Base-by-base conservation (phyloP, 2,797 vertebrate genomes). In the Sebastes minor region DNA sequence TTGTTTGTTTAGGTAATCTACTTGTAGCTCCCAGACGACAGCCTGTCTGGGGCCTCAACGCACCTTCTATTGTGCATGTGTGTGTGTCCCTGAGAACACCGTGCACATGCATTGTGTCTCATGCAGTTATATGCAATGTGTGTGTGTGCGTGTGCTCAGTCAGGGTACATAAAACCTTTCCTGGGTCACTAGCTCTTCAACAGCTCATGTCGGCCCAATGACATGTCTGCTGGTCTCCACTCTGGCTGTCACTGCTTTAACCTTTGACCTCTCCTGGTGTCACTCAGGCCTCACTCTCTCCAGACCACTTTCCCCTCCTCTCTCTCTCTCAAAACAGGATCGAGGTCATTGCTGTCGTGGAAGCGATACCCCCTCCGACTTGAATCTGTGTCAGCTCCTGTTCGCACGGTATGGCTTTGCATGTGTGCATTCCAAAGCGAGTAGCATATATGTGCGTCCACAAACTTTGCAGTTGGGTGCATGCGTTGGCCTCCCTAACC, bases 1-100 rank as follows among this genome's bases (percentile, higher is more conserved):
- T 86, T 94, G 92, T 94, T 95, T 95, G 92, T 93, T 94, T 91
- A 91, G 92, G 90, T 94, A 94, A 95, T 94, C 88, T 88, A 88
- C 79, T 68, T 73, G 89, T 90, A 89, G 90, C 92, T 89, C 86
- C 68, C 35, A 92, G 92, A 91, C 92, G 93, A 93, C 94, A 95
- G 94, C 83, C 92, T 94, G 94, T 93, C 94, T 95, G 93, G 94
- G 93, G 89, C 89, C 92, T 86, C 83, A 83, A 82, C 93, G 91
- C 94, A 95, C 93, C 94, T 94, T 91, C 92, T 55, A 95, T 95
- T 95, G 94, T 96, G 87, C 60, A 14, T 82, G 59, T 78, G 84
- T 86, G 84, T 80, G 88, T 84, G 87, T 71, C 55, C 59, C 66
- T 61, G 71, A 60, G 76, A 82, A 70, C 57, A 53, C 20, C 23